phyloP scores from a whole-genome alignment of 2,797 vertebrate species.

The Tauraco hartlaubi region DNA sequence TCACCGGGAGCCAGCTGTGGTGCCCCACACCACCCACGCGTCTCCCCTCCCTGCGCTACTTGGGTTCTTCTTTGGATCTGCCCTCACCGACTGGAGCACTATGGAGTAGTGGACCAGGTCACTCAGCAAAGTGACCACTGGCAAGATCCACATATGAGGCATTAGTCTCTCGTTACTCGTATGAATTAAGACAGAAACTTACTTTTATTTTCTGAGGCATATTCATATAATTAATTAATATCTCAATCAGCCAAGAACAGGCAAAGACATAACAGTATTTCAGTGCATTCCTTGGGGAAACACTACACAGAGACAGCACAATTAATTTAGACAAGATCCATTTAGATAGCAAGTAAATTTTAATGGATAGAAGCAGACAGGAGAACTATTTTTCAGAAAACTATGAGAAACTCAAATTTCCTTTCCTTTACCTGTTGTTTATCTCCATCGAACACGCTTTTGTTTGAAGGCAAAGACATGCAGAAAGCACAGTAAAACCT shows the following conservation, averaged over 20 bases:
- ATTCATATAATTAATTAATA: conserved; percentile 64
- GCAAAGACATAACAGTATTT: conserved; percentile 49
- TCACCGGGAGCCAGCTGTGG: fast-evolving
- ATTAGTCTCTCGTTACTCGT: background rate
- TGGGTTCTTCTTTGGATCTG: background rate
- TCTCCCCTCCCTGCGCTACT: background rate
- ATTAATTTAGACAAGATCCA: conserved; percentile 61
- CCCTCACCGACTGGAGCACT: too few species aligned
- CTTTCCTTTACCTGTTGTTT: background rate
- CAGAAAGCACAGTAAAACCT: background rate
- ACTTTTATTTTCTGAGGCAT: conserved; percentile 21
- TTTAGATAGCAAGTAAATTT: conserved; percentile 60
- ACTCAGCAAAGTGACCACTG: background rate
- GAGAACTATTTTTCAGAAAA: background rate
- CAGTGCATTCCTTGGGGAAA: conserved; percentile 37
- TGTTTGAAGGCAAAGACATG: background rate
- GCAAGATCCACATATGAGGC: background rate
- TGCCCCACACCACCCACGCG: fast-evolving
- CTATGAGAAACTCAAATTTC: background rate
- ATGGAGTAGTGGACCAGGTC: background rate
- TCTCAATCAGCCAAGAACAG: conserved; percentile 51
- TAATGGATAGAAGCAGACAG: background rate
- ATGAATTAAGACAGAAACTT: conserved; percentile 16
- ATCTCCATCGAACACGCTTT: background rate
- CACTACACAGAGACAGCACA: conserved; percentile 1